Base-by-base conservation (phyloP, 2,113 vertebrate species). In the Scartelaos histophorus region DNA sequence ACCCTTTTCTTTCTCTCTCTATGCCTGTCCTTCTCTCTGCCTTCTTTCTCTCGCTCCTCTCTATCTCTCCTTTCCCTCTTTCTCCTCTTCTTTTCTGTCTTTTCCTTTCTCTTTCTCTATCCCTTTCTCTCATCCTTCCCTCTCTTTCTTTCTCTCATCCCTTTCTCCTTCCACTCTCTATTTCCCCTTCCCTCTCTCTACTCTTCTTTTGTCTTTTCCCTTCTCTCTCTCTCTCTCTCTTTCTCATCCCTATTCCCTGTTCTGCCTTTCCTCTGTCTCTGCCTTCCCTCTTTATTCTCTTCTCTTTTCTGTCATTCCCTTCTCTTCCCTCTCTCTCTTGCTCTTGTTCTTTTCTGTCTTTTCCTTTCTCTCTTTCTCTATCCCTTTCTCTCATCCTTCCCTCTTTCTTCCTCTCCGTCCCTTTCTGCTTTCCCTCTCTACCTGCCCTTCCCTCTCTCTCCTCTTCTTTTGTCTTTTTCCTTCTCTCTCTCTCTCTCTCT, bases 11-110 rank as follows among this genome's bases (percentile, higher is more conserved):
- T 5, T 53, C 19, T 53, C 19, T 53, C 17, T 54, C 16, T 54
- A 0, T 13, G 3, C 21, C 3, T 2, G 66, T 71, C 65, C 54
- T 79, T 79, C 91, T 69, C 87, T 69, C n/a, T 75, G 13, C 16
- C 13, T 16, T 15, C 13, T 49, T 3, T 49, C 46, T 49, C 13
- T 15, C 47, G 38, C 69, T 21, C 47, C n/a, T n/a, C n/a, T n/a
- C n/a, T n/a, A n/a, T n/a, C n/a, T n/a, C 13, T 78, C 69, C 79
- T 67, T 74, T 83, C 53, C 69, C 21, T 7, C 7, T 53, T 6
- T n/a, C 19, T n/a, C 51, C 7, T 15, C 46, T 47, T 13, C 11
- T 13, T 47, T 13, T 15, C 13, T 13, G 3, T 47, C 3, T 1
- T 47, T 12, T 13, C 46, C 13, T 13, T 1, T 47, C 1, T 13